Evolutionary conservation across 2,888 invertebrate genomes (phyloP), one percentile per base, ranked within the genome.

Genomic region (Crepidodera aurea): DNA sequence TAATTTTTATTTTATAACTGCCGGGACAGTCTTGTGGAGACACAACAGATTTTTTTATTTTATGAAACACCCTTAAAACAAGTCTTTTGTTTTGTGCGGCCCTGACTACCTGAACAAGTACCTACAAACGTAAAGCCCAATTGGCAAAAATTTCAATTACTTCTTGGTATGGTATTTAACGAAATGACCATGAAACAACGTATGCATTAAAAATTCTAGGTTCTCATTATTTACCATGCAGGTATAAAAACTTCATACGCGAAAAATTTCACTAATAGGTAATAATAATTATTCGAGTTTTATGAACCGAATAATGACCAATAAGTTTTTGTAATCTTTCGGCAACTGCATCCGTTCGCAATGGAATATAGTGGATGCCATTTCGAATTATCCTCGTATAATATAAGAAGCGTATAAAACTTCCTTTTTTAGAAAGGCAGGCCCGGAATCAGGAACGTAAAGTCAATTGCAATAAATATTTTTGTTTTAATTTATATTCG

Each of bases 301-400:
- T 51, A 61, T 61, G 61, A 55, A 39, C 50, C 61, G 61, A n/a
- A 40, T 61, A 61, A 61, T 61, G 51, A 61, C 55, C 61, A 61
- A 51, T 51, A 61, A 22, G 51, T 61, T 61, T 61, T 61, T 56
- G 50, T 51, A 61, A 71, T 69, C 69, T 69, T 65, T 69, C 69
- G 69, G 58, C 68, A 66, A 69, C 69, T 70, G 58, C 67, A 68
- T 62, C 69, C 68, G 57, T 65, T 66, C 64, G 66, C 50, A 62
- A 64, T 59, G 54, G 62, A 63, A 62, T 50, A 57, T 69, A 69
- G 66, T 66, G 70, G 68, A 70, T 71, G 71, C 69, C 73, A 71
- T 64, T 69, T 72, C 71, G 65, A 70, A 71, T 71, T 67, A 72
- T 65, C 69, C 64, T 70, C 68, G 25, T 34, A 66, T 32, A 32